Base-by-base conservation (phyloP, 2,888 invertebrate species). In the Macaria liturata region DNA sequence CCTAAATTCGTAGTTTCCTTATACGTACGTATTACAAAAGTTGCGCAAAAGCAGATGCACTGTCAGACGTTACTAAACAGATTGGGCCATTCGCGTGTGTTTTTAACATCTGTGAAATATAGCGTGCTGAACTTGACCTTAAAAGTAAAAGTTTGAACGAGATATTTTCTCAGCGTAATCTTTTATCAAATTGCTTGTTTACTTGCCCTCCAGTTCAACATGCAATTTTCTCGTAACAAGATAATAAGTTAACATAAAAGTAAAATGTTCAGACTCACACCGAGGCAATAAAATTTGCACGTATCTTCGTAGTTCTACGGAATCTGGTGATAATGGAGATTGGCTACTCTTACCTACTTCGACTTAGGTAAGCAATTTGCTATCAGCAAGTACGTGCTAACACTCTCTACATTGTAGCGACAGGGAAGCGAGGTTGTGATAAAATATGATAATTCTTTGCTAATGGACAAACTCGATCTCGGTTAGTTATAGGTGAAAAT, bases 21-120 rank as follows among this genome's bases (percentile, higher is more conserved):
- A 65, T 59, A 62, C 56, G 42, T 76, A 72, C 79, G 72, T 78
- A 72, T 81, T 80, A 76, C 76, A 70, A 68, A 56, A 55, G 67
- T 82, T 81, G 69, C 79, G 76, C 68, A 81, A 82, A 71, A 61
- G 57, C 44, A 75, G 80, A 81, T 81, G 80, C 80, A 79, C 76
- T 69, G 72, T 53, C 75, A 65, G 66, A 57, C 64, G 71, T 82
- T 81, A 75, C 76, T 78, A 81, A 78, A 81, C 61, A 76, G 71
- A 76, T 81, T 81, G 71, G 76, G 73, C 73, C 71, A 76, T 65
- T 70, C 69, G 50, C 74, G 69, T 76, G 65, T 71, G 47, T 51
- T 59, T 59, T 37, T 49, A 49, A 7, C 37, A 59, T 45, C 34
- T 46, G 54, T 50, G 47, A 47, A 50, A 54, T 47, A 47, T 47